Evolutionary conservation across 2,797 vertebrate species (phyloP).

Genomic region (Todus mexicanus): DNA sequence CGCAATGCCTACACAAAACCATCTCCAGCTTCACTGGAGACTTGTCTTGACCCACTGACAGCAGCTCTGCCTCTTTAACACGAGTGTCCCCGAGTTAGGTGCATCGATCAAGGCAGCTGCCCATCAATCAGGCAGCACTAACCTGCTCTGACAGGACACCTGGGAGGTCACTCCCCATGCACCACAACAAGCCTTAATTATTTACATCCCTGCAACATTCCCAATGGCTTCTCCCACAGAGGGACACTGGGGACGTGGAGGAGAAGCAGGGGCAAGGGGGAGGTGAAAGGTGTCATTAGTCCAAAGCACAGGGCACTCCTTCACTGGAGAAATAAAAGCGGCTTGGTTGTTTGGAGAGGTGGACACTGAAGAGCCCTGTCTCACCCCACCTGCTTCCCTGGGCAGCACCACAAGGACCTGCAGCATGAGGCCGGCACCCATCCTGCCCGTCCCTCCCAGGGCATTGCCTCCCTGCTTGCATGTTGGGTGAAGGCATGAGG

Average conservation of each 20-base stretch:
- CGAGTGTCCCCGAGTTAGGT: not conserved
- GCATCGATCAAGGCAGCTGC: not conserved
- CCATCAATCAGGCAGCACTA: conserved; percentile 21
- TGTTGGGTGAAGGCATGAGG: accelerated
- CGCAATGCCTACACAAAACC: not conserved
- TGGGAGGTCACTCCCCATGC: not conserved
- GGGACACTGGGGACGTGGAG: not conserved
- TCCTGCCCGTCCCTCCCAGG: accelerated
- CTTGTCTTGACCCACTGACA: not conserved
- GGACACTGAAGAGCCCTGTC: not conserved
- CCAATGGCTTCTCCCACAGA: not conserved
- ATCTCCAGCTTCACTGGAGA: not conserved
- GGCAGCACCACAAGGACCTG: not conserved
- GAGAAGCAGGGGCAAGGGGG: not conserved
- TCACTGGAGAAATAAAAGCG: not conserved
- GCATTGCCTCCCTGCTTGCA: too few relatives aligned
- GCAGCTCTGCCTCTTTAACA: not conserved
- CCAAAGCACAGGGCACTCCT: not conserved
- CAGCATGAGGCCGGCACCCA: not conserved
- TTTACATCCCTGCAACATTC: not conserved
- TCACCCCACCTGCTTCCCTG: accelerated
- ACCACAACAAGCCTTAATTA: conserved; percentile 18
- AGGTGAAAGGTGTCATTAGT: not conserved
- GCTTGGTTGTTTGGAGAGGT: not conserved
- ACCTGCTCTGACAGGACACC: not conserved